These are phyloP conservation scores for Lithobates pipiens DNA, from an alignment of 2,797 vertebrate genomes.

Conservation along the genomic window DNA sequence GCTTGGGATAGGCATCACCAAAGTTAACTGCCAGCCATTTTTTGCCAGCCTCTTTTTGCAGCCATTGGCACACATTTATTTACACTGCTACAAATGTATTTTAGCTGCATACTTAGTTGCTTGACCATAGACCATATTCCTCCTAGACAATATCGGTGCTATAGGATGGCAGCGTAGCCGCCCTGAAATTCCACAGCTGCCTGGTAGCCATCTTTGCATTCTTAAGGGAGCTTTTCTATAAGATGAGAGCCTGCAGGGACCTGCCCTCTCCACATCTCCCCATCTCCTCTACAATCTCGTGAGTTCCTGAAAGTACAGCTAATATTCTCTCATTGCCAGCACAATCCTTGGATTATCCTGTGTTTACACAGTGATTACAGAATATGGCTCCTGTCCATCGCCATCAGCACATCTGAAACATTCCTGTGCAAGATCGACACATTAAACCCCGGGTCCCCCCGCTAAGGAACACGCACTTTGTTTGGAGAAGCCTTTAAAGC, in stretches of 20 bases:
- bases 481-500: background rate
- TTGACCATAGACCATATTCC: too few relatives aligned
- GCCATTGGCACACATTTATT: too few relatives aligned
- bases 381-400: slow-evolving; percentile 39
- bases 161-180: too few relatives aligned
- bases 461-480: background rate
- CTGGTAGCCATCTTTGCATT: background rate
- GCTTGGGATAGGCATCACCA: too few relatives aligned
- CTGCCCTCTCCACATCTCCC: slow-evolving; percentile 2
- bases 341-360: slow-evolving; percentile 45
- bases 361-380: slow-evolving; percentile 52
- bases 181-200: background rate
- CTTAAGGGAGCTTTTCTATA: slow-evolving; percentile 11
- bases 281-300: slow-evolving; percentile 9
- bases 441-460: background rate
- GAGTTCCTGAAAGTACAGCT: slow-evolving; percentile 41
- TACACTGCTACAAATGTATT: too few relatives aligned
- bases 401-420: slow-evolving; percentile 34
- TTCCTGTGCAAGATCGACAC: slow-evolving; percentile 26
- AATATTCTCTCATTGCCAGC: slow-evolving; percentile 13
- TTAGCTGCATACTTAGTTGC: too few relatives aligned
- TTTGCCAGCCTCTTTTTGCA: too few relatives aligned
- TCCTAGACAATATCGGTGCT: too few relatives aligned
- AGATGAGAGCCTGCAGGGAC: slow-evolving; percentile 30
- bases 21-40: too few relatives aligned